phyloP scores from a whole-genome alignment of 2,113 vertebrate genomes.

The Azemiops feae region DNA sequence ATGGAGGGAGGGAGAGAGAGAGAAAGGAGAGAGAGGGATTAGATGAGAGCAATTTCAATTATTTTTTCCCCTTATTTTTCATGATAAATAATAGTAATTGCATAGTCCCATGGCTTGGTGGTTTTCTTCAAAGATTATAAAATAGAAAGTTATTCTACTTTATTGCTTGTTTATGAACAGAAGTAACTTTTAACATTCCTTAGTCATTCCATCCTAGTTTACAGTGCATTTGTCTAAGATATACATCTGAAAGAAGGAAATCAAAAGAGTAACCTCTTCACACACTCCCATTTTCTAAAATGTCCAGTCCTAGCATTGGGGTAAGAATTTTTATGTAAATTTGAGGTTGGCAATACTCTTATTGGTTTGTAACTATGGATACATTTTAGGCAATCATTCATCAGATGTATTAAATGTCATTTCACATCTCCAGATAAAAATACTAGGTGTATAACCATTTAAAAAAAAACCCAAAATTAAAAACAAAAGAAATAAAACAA shows the following conservation, averaged over 20 bases:
- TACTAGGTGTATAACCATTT: neutral
- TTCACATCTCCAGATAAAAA: neutral
- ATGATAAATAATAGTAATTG: neutral
- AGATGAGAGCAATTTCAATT: neutral
- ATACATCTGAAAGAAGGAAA: neutral
- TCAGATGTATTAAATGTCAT: neutral
- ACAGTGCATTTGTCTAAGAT: conserved; percentile 10
- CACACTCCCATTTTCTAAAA: neutral
- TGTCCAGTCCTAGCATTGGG: neutral
- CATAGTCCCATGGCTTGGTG: neutral
- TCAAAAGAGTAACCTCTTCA: neutral
- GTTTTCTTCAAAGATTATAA: neutral
- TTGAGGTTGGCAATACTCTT: neutral
- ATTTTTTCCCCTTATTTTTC: neutral
- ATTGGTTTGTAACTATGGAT: neutral
- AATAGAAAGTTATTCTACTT: neutral
- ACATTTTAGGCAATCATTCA: neutral
- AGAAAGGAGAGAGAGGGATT: neutral
- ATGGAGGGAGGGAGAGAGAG: neutral
- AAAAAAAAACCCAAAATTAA: neutral
- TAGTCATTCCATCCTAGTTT: neutral
- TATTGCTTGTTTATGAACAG: neutral
- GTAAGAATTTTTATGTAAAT: neutral
- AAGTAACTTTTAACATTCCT: neutral
- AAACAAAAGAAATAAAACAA: neutral